A percentile compares a stretch with the other conserved stretches of the same genome.
Evolutionary conservation across 2,113 vertebrate genomes (phyloP).

Genomic region (Larimichthys polyactis): DNA sequence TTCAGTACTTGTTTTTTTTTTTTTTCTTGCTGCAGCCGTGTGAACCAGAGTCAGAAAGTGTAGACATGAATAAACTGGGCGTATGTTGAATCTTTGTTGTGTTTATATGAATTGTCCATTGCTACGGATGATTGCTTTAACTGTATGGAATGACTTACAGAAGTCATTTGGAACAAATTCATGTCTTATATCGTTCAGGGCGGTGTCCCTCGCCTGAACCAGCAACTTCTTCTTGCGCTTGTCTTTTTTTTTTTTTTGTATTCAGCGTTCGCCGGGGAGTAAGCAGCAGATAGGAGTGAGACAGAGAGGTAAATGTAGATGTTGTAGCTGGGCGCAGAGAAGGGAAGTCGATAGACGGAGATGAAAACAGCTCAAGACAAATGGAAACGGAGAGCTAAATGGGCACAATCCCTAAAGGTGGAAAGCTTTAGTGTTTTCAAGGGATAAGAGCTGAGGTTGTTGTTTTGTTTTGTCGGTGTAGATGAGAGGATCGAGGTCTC

Average conservation of each 20-base stretch:
- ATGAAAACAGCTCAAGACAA: conserved; percentile 54
- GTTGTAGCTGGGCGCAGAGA: conserved; percentile 7
- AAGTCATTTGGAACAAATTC: conserved; percentile 7
- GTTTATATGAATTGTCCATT: background rate
- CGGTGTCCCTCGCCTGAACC: conserved; percentile 21
- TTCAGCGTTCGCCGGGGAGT: background rate
- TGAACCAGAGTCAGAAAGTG: background rate
- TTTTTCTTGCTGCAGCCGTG: too few species aligned
- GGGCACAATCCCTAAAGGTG: conserved; percentile 43
- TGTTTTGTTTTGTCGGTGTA: background rate
- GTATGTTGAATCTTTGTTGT: background rate
- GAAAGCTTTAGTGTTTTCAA: conserved; percentile 27
- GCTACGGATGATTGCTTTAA: background rate
- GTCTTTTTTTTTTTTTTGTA: background rate
- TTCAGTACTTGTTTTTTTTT: too few species aligned
- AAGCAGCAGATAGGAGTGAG: conserved; percentile 3
- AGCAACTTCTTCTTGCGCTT: conserved; percentile 22
- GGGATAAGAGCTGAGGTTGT: conserved; percentile 35
- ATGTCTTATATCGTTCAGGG: background rate
- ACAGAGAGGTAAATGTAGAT: conserved; percentile 13
- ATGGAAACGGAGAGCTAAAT: conserved; percentile 53
- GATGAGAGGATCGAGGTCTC: conserved; percentile 61
- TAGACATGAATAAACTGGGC: background rate
- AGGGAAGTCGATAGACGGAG: conserved; percentile 51
- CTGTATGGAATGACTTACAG: background rate